phyloP scores from a whole-genome alignment of 1,140 invertebrate genomes.

The Lasioglossum baleicum region DNA sequence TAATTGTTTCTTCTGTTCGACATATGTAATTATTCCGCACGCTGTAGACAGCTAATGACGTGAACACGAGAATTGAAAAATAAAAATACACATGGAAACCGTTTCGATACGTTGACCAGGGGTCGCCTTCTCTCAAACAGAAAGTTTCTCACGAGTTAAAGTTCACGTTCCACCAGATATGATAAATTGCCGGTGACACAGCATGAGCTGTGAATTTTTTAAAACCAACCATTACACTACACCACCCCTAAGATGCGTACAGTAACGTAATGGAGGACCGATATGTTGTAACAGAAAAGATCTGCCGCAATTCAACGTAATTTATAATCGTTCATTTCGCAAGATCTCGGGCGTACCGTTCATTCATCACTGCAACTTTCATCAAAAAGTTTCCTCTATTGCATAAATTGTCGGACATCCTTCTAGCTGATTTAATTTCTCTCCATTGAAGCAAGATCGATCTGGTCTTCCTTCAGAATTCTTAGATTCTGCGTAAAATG shows the following conservation, averaged over 20 bases:
- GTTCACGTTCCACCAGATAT: background rate
- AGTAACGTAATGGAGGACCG: slow-evolving; percentile 31
- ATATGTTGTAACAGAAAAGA: slow-evolving; percentile 40
- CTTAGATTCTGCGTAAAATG: too few relatives aligned
- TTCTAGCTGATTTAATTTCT: background rate
- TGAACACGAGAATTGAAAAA: too few relatives aligned
- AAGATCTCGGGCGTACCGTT: background rate
- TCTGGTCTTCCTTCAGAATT: too few relatives aligned
- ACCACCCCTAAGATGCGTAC: background rate
- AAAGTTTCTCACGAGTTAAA: background rate
- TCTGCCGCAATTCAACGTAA: slow-evolving; percentile 23
- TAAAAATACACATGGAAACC: too few relatives aligned
- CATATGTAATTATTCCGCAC: too few relatives aligned
- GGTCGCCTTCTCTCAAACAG: too few relatives aligned
- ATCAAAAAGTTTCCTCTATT: slow-evolving; percentile 16
- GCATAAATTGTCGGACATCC: slow-evolving; percentile 10
- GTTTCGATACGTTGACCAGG: too few relatives aligned
- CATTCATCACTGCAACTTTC: slow-evolving; percentile 36
- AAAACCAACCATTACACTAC: slow-evolving; percentile 40
- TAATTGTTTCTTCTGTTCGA: too few relatives aligned
- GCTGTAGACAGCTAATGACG: too few relatives aligned
- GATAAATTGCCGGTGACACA: slow-evolving; percentile 40
- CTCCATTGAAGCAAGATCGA: background rate
- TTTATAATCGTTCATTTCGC: slow-evolving; percentile 43
- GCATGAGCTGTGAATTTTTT: slow-evolving; percentile 51